phyloP scores from a whole-genome alignment of 2,888 invertebrate genomes.

The Panzeria rudis region DNA sequence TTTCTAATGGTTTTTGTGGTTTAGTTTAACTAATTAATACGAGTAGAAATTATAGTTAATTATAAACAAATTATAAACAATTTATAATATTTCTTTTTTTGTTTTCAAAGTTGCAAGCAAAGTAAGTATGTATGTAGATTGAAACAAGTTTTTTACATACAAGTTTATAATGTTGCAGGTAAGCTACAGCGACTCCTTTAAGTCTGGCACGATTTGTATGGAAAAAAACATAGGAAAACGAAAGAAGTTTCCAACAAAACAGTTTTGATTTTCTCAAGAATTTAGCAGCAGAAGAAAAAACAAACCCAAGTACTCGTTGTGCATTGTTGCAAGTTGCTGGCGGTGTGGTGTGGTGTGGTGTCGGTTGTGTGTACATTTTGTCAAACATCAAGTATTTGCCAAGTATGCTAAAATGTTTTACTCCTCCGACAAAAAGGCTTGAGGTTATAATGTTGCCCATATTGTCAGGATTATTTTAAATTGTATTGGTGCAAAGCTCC shows the following conservation, averaged over 20 bases:
- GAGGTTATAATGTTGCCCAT: constrained; percentile 56
- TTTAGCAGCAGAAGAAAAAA: constrained; percentile 10
- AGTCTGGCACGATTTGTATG: constrained; percentile 59
- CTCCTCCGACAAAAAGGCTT: constrained; percentile 48
- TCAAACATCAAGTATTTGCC: constrained; percentile 54
- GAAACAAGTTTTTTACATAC: constrained; percentile 29
- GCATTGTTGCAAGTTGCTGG: constrained; percentile 27
- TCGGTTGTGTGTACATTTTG: constrained; percentile 47
- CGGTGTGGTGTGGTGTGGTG: not conserved
- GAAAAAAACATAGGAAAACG: not conserved
- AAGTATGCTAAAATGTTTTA: constrained; percentile 29
- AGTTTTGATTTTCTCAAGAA: constrained; percentile 42
- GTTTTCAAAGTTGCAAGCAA: not conserved
- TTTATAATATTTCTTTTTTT: constrained; percentile 18
- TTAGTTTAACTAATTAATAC: constrained; percentile 61
- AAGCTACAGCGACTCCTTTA: constrained; percentile 40
- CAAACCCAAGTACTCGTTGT: constrained; percentile 6
- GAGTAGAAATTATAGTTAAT: constrained; percentile 57
- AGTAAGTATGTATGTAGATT: not conserved
- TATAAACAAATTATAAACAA: constrained; percentile 58
- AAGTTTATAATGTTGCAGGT: not conserved
- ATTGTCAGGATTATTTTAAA: constrained; percentile 63
- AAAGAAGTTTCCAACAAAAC: not conserved
- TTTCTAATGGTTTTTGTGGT: constrained; percentile 64
- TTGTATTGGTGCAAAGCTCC: constrained; percentile 24